Evolutionary conservation across 2,113 vertebrate genomes (phyloP).

Genomic region (Mola mola): DNA sequence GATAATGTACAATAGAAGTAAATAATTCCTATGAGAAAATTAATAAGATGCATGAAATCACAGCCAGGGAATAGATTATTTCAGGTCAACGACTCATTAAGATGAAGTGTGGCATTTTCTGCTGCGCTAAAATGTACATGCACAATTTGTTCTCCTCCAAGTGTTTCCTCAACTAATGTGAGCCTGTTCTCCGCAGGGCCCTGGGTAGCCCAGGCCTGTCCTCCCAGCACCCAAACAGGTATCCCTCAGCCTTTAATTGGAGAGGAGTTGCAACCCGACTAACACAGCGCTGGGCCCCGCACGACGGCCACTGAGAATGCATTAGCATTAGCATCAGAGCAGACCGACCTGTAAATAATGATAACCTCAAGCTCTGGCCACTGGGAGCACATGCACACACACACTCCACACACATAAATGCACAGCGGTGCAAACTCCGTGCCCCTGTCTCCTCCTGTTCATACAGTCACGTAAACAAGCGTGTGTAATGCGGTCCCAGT

Average conservation of each 20-base stretch:
- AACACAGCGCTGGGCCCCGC: slow-evolving; percentile 60
- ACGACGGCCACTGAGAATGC: slow-evolving; percentile 70
- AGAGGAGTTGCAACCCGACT: slow-evolving; percentile 65
- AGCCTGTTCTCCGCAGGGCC: slow-evolving; percentile 59
- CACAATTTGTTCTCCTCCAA: slow-evolving; percentile 56
- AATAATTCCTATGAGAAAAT: slow-evolving; percentile 5
- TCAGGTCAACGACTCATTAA: slow-evolving; percentile 35
- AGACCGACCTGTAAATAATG: slow-evolving; percentile 73
- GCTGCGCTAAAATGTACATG: slow-evolving; percentile 40
- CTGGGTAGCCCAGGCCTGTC: slow-evolving; percentile 52
- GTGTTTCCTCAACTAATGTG: slow-evolving; percentile 63
- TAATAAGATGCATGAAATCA: slow-evolving; percentile 2
- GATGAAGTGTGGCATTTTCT: slow-evolving; percentile 46
- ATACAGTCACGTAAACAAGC: slow-evolving; percentile 74
- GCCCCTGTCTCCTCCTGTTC: slow-evolving; percentile 34
- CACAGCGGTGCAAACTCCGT: slow-evolving; percentile 33
- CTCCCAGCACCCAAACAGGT: slow-evolving; percentile 54
- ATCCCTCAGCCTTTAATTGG: slow-evolving; percentile 74
- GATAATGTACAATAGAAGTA: neutral
- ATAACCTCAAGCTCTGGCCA: slow-evolving; percentile 76
- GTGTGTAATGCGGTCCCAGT: slow-evolving; percentile 59
- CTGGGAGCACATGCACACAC: slow-evolving; percentile 55
- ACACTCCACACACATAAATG: slow-evolving; percentile 15
- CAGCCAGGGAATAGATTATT: slow-evolving; percentile 25
- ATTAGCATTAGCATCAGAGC: slow-evolving; percentile 77